These are phyloP conservation scores for Daphoenositta chrysoptera DNA, from an alignment of 2,113 vertebrate genomes.

Conservation along the genomic window DNA sequence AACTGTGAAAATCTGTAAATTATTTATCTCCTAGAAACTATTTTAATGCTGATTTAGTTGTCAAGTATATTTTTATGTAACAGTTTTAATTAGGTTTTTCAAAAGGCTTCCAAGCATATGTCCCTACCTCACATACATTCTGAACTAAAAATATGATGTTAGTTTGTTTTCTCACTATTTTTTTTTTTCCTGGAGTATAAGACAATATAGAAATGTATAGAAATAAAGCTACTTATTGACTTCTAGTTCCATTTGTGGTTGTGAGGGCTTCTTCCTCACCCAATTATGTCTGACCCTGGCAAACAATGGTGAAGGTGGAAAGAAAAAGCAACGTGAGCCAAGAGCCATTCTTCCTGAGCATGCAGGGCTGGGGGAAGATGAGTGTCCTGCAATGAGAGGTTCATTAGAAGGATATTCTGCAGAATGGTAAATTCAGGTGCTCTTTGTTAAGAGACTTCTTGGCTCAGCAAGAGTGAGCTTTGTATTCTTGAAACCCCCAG, in stretches of 20 bases:
- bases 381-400: not conserved
- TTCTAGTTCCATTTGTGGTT: not conserved
- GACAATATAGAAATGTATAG: not conserved
- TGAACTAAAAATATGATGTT: not conserved
- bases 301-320: not conserved
- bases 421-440: not conserved
- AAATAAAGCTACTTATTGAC: not conserved
- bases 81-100: conserved; percentile 31
- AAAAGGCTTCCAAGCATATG: not conserved
- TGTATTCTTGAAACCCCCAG: not conserved
- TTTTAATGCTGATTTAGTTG: conserved; percentile 60
- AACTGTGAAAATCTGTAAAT: conserved; percentile 59
- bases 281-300: not conserved
- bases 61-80: conserved; percentile 34
- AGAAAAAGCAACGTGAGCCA: not conserved
- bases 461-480: not conserved
- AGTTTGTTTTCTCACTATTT: not conserved
- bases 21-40: conserved; percentile 61
- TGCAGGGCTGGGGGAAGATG: not conserved
- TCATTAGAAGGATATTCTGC: not conserved
- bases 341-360: not conserved
- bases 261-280: not conserved
- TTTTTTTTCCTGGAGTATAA: not conserved
- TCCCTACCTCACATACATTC: not conserved
- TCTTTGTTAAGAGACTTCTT: not conserved